Percentiles rank a stretch among this genome's conserved stretches.
phyloP scores from a whole-genome alignment of 2,888 invertebrate species.

The Drosophila meridionalis region DNA sequence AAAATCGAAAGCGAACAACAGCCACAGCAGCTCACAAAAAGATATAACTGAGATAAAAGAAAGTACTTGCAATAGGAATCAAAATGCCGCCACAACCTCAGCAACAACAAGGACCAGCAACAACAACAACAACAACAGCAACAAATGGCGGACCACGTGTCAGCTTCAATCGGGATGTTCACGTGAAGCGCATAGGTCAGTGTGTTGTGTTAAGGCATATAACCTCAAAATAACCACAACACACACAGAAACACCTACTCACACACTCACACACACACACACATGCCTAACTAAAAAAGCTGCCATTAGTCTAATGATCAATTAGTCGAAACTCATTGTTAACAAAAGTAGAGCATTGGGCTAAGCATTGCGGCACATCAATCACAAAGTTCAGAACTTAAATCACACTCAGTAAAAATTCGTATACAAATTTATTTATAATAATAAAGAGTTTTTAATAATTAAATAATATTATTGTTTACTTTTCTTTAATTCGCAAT shows the following conservation, averaged over 20 bases:
- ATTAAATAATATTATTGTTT: too few relatives aligned
- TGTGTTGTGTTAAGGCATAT: conserved; percentile 69
- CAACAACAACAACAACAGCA: conserved; percentile 47
- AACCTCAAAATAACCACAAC: conserved; percentile 62
- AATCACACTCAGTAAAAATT: background rate
- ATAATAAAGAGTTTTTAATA: background rate
- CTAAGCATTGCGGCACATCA: conserved; percentile 6
- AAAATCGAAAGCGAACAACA: conserved; percentile 21
- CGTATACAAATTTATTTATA: background rate
- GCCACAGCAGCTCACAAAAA: background rate
- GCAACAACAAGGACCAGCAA: conserved; percentile 19
- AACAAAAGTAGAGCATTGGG: conserved; percentile 17
- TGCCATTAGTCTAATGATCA: conserved; percentile 16
- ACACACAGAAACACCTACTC: conserved; percentile 37
- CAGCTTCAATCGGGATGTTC: conserved; percentile 95
- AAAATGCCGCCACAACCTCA: conserved; percentile 58
- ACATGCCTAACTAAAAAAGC: conserved; percentile 20
- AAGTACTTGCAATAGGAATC: background rate
- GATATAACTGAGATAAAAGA: background rate
- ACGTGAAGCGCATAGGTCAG: conserved; percentile 95
- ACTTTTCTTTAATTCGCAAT: too few relatives aligned
- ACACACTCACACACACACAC: conserved; percentile 12
- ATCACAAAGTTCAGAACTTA: background rate
- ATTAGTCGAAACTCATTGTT: conserved; percentile 6
- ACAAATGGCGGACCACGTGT: conserved; percentile 89